A percentile compares a stretch with the other conserved stretches of the same genome.
These are phyloP conservation scores for Paratilapia polleni DNA, from an alignment of 2,113 vertebrate species.

Conservation along the genomic window DNA sequence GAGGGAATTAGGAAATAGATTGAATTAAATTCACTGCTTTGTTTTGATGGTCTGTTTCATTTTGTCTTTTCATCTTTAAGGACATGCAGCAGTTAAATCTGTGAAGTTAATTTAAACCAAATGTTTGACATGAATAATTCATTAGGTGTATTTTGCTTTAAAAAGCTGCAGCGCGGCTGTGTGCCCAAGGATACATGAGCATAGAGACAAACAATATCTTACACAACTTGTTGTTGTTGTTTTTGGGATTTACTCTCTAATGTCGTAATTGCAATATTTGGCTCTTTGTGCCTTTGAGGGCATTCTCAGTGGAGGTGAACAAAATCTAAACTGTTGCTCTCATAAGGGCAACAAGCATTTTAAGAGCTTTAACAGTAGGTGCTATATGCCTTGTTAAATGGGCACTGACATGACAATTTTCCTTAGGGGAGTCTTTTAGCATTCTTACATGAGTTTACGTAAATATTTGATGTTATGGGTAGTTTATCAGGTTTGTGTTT, in stretches of 20 bases:
- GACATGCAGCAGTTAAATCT: conserved; percentile 5
- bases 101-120: conserved; percentile 54
- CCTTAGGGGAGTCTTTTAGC: conserved; percentile 23
- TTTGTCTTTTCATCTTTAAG: conserved; percentile 24
- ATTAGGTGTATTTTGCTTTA: conserved; percentile 34
- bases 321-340: conserved; percentile 23
- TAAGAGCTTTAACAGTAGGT: not conserved
- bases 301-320: conserved; percentile 43
- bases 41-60: conserved; percentile 65
- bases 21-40: conserved; percentile 12
- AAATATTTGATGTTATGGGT: conserved; percentile 55
- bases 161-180: conserved; percentile 33
- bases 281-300: conserved; percentile 13
- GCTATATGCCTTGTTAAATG: conserved; percentile 20
- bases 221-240: conserved; percentile 43
- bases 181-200: conserved; percentile 1
- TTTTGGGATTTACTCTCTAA: conserved; percentile 40
- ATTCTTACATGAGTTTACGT: conserved; percentile 26
- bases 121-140: conserved; percentile 63
- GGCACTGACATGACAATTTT: conserved; percentile 24
- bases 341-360: not conserved
- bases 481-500: conserved; percentile 48
- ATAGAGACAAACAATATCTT: conserved; percentile 24
- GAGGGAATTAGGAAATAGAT: conserved; percentile 3
- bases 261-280: conserved; percentile 33